Evolutionary conservation across 2,888 invertebrate genomes (phyloP).

Genomic region (Spicauda simplicius): DNA sequence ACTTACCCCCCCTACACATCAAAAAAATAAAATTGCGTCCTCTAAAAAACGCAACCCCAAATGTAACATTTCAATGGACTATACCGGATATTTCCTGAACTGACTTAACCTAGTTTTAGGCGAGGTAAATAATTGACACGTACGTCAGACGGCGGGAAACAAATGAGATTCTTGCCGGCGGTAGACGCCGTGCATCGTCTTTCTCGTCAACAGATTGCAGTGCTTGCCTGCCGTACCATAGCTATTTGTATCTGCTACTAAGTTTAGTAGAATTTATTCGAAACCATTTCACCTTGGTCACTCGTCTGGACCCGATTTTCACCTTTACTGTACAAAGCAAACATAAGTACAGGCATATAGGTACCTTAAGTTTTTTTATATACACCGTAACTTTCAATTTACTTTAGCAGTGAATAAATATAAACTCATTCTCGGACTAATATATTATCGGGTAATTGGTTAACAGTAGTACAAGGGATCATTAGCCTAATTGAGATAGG

Average conservation of each 20-base stretch:
- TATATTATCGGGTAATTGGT: too few species aligned
- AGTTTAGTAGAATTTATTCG: conserved; percentile 28
- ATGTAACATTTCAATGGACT: too few species aligned
- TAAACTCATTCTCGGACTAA: too few species aligned
- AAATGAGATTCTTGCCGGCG: conserved; percentile 30
- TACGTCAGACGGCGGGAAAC: conserved; percentile 23
- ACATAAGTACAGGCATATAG: background rate
- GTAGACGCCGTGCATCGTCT: conserved; percentile 31
- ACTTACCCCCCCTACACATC: too few species aligned
- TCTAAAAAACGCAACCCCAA: too few species aligned
- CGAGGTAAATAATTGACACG: conserved; percentile 32
- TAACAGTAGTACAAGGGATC: too few species aligned
- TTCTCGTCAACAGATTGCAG: conserved; percentile 31
- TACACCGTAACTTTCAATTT: too few species aligned
- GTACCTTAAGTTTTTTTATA: too few species aligned
- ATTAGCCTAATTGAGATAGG: too few species aligned
- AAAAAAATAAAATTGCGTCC: too few species aligned
- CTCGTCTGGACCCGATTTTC: conserved; percentile 16
- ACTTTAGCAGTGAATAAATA: too few species aligned
- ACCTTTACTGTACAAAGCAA: background rate
- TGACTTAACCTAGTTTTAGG: conserved; percentile 21
- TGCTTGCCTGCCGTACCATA: conserved; percentile 25
- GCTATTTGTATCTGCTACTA: conserved; percentile 29
- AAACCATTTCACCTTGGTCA: conserved; percentile 27
- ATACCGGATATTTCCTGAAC: background rate